Base-by-base conservation (phyloP, 2,113 vertebrate species). In the Callocephalon fimbriatum region DNA sequence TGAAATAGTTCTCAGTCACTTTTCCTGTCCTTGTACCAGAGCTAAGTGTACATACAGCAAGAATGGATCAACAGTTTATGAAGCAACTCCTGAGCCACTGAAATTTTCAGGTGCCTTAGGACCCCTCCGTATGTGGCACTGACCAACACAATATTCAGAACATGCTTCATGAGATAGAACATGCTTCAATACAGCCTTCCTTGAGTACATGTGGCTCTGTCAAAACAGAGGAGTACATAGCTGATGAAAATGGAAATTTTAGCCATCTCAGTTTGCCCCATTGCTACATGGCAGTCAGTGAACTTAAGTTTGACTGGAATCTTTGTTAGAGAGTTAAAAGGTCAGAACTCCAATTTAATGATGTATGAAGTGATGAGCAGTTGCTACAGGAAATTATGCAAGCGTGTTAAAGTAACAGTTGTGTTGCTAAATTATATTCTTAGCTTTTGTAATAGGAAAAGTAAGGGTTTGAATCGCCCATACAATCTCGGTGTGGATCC, bases 321-420 rank as follows among this genome's bases (percentile, higher is more conserved):
- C 26, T 72, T 85, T 70, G 10, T 73, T 31, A 42, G 35, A 90
- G 59, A 88, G 35, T 68, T 68, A 61, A 70, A 84, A 83, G 79
- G 25, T 58, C n/a, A 79, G 48, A 76, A 80, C 58, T 90, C 25
- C 31, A 63, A 27, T 80, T 73, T 70, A 40, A 56, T 68, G 74
- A 74, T 23, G 2, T 67, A 67, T 63, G 87, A 82, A 87, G 14
- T 63, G 62, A 86, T 38, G 68, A 95, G 35, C 31, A 58, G 54
- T 86, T 86, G 16, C 58, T 76, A 42, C 48, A 86, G 85, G 88
- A 95, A 87, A 85, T 92, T 95, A 56, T 59, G 53, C 53, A 93
- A 87, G 20, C 27, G 3, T 37, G 32, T 83, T 92, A 61, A 88
- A 93, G 71, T 72, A 86, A 79, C 42, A 26, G 44, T 40, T 90